Conservation (phyloP, 2,888 invertebrate species). For the Diloba caeruleocephala region DNA sequence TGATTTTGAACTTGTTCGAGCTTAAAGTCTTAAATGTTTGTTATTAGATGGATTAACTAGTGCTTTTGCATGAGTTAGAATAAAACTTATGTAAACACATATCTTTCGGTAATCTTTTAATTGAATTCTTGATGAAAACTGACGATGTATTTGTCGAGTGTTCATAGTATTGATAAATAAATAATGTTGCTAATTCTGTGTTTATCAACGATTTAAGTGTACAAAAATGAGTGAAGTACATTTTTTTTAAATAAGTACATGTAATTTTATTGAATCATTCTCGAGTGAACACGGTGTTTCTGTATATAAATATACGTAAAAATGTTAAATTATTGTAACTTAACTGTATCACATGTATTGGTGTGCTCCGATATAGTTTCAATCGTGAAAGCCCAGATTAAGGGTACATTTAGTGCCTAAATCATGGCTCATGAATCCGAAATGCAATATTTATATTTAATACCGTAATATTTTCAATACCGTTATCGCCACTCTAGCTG, state of each 20-base stretch:
- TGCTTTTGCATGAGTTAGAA: conserved; percentile 25
- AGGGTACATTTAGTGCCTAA: neutral
- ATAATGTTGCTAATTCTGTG: conserved; percentile 10
- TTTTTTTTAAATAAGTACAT: too few species aligned
- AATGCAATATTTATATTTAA: conserved; percentile 42
- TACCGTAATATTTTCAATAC: conserved; percentile 20
- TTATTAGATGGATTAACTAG: conserved; percentile 38
- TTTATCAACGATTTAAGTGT: too few species aligned
- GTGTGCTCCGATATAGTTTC: neutral
- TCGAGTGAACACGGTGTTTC: neutral
- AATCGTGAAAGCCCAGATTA: conserved; percentile 3
- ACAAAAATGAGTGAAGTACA: too few species aligned
- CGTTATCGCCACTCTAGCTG: conserved; percentile 21
- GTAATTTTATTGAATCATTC: too few species aligned
- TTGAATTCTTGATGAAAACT: conserved; percentile 18
- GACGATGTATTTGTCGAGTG: conserved; percentile 4
- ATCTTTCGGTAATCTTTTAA: conserved; percentile 34
- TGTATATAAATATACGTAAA: conserved; percentile 9
- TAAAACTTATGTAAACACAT: conserved; percentile 47
- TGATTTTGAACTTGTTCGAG: conserved; percentile 64
- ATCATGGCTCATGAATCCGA: conserved; percentile 3
- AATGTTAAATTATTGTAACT: neutral
- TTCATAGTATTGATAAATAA: conserved; percentile 3
- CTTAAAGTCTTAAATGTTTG: conserved; percentile 59
- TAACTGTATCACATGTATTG: neutral